Evolutionary conservation across 2,888 invertebrate genomes (phyloP), one percentile per base, ranked within the genome.

Genomic region (Allolobophora icterica): DNA sequence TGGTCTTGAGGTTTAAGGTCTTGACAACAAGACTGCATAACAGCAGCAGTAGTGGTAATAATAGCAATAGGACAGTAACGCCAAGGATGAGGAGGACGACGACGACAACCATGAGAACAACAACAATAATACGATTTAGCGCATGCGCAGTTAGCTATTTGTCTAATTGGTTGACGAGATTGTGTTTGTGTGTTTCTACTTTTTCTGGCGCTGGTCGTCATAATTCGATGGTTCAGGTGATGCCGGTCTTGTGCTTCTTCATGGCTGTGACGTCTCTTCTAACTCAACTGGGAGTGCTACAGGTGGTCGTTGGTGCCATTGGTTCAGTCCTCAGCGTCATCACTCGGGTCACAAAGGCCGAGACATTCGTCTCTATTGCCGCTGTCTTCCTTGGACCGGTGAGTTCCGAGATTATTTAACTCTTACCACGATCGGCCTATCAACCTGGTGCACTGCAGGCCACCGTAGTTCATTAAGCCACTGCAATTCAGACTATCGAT

Each of bases 321-420:
- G 93, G 93, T 21, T 21, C 45, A 6, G 84, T 84, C 38, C 93
- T 93, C 58, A 89, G 91, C 58, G 40, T 91, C n/a, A 13, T 91
- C 38, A 91, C 91, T 89, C 58, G 38, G 8, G 92, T 91, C 6
- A 91, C 92, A 38, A 42, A 91, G 1, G 90, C 90, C 0, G 92
- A 93, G 40, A 87, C 92, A n/a, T 93, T 93, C 90, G 91, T 92
- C 15, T 92, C 92, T 71, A 92, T 91, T 13, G 91, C 92, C 30
- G 92, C 91, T 89, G 91, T 93, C 45, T 93, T 93, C 90, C 91
- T 93, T 30, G 93, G 92, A 17, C 91, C 93, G n/a, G 93, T 93
- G 30, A n/a, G n/a, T n/a, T 33, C 21, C 42, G n/a, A 15, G 38
- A 87, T 15, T 1, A 35, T 35, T 17, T 87, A 6, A 35, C 15